Base-by-base conservation (phyloP, 2,888 invertebrate species). In the Phaedon cochleariae region DNA sequence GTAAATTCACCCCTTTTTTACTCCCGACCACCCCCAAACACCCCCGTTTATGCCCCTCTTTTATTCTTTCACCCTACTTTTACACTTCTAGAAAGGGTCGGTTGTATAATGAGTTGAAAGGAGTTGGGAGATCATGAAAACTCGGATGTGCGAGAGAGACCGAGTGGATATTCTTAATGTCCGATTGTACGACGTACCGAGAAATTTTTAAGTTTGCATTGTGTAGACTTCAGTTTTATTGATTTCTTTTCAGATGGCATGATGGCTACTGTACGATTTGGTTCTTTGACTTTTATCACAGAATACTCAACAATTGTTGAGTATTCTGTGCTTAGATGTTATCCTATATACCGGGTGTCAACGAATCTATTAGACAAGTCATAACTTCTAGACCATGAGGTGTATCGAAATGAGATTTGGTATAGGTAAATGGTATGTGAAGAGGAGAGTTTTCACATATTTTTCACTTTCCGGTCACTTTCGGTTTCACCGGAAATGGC, bases 1-100 rank as follows among this genome's bases (percentile, higher is more conserved):
- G 82, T 81, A 82, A 80, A 82, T 83, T 81, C 81, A 75, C 75
- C 78, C 78, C 79, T 76, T 76, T 79, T 77, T 78, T 73, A 72
- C 76, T 65, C 75, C 77, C 76, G 65, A 70, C 76, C 77, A 77
- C 78, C 78, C 77, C 77, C 78, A 75, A 77, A 75, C 77, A 75
- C 79, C 76, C 78, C 76, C 78, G 77, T 80, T 81, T 77, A 79
- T 79, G 78, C 81, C 81, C 81, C 82, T 81, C 81, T 81, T 81
- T 81, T 81, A 81, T 81, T 82, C 82, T 82, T 82, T 82, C 81
- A 82, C 81, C 82, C 82, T 82, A 82, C 82, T 82, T 82, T 82
- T 82, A 81, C 80, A 81, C 80, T 80, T 80, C 78, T 75, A 74
- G 77, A 75, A 77, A 79, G 77, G 78, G 78, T 77, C 73, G 64